A percentile compares a stretch with the other conserved stretches of the same genome.
These are phyloP conservation scores for Drosophila subpulchrella DNA, from an alignment of 1,140 invertebrate species.

Conservation along the genomic window DNA sequence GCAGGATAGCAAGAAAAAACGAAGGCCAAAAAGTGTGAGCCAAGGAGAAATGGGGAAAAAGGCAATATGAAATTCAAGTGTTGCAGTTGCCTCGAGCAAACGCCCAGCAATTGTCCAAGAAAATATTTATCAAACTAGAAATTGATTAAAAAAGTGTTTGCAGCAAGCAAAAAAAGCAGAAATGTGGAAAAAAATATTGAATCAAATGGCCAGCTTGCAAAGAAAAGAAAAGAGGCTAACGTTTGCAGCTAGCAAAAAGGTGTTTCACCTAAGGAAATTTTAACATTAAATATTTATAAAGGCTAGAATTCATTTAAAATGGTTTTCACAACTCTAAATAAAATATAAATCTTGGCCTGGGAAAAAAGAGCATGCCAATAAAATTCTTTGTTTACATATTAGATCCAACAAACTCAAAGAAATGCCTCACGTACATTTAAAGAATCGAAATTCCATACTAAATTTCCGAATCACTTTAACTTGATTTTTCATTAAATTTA, in stretches of 20 bases:
- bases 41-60: conserved; percentile 16
- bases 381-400: too few relatives aligned
- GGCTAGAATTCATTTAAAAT: background rate
- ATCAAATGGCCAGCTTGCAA: conserved; percentile 6
- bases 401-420: background rate
- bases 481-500: background rate
- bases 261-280: background rate
- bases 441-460: background rate
- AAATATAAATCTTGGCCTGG: background rate
- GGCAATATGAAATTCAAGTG: conserved; percentile 45
- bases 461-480: background rate
- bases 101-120: conserved; percentile 44
- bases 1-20: conserved; percentile 17
- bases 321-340: background rate
- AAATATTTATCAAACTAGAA: conserved; percentile 50
- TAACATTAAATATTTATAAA: background rate
- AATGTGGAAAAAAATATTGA: conserved; percentile 13
- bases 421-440: background rate
- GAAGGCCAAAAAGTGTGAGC: conserved; percentile 37
- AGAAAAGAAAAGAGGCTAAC: background rate
- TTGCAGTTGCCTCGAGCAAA: conserved; percentile 47
- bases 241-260: conserved; percentile 3
- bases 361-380: background rate
- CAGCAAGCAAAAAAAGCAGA: conserved; percentile 3
- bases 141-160: conserved; percentile 47